Percentiles rank a stretch among this genome's conserved stretches.
phyloP scores from a whole-genome alignment of 2,113 vertebrate genomes.

The Corythornis cristatus region DNA sequence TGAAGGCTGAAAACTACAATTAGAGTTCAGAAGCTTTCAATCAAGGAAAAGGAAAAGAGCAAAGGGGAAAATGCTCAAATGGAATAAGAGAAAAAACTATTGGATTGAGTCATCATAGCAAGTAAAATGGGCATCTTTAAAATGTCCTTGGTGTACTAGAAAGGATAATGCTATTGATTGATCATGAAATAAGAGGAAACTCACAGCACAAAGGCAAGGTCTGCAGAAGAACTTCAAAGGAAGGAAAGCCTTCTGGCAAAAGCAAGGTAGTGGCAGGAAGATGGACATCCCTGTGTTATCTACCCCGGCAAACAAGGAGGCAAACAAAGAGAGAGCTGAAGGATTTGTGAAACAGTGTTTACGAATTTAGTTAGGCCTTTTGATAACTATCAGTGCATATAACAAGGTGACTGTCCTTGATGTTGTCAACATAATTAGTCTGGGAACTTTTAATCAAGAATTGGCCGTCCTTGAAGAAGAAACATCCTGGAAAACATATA shows the following conservation, averaged over 20 bases:
- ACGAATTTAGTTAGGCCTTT: no score
- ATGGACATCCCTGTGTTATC: neutral
- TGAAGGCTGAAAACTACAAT: neutral
- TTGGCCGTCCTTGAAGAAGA: no score
- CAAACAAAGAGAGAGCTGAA: no score
- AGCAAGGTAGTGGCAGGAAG: neutral
- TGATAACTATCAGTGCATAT: no score
- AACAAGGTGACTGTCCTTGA: no score
- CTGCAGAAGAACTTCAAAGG: neutral
- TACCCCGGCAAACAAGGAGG: no score
- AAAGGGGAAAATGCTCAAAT: neutral
- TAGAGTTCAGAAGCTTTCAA: neutral
- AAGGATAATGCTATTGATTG: neutral
- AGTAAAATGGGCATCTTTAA: neutral
- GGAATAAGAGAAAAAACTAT: neutral
- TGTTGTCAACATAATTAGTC: no score
- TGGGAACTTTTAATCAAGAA: no score
- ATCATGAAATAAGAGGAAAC: neutral
- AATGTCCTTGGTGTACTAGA: neutral
- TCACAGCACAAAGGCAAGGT: neutral
- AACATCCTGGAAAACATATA: no score
- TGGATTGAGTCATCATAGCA: neutral
- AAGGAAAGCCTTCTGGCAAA: neutral
- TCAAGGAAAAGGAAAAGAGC: neutral
- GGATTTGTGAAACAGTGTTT: no score